phyloP scores from a whole-genome alignment of 2,113 vertebrate genomes.

The Synchiropus splendidus region DNA sequence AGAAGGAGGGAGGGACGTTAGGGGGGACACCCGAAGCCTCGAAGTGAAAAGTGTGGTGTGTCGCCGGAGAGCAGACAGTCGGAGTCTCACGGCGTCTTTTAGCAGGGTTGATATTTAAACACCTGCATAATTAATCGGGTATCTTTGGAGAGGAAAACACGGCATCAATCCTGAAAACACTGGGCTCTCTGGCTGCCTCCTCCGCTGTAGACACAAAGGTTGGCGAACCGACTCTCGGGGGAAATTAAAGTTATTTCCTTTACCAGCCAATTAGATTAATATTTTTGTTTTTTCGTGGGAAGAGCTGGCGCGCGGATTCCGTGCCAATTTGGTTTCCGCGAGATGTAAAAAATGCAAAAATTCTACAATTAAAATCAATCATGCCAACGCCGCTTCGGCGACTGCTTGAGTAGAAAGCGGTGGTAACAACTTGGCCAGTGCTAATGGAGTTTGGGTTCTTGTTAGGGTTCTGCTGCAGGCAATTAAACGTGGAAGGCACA shows the following conservation, averaged over 20 bases:
- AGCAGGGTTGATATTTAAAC: constrained; percentile 46
- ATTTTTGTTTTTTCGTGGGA: constrained; percentile 33
- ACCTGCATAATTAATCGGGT: constrained; percentile 52
- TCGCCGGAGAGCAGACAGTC: constrained; percentile 20
- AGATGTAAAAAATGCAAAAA: too few species aligned
- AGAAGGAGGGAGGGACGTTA: constrained; percentile 16
- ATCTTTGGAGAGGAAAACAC: constrained; percentile 20
- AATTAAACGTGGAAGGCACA: too few species aligned
- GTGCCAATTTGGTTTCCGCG: too few species aligned
- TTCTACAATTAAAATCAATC: too few species aligned
- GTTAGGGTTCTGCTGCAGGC: too few species aligned
- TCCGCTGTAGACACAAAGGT: constrained; percentile 50
- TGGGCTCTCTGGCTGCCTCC: constrained; percentile 38
- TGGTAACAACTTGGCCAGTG: too few species aligned
- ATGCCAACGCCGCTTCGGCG: too few species aligned
- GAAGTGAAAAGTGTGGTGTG: constrained; percentile 11
- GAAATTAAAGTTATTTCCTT: constrained; percentile 62
- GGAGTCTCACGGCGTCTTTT: constrained; percentile 35
- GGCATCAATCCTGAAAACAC: constrained; percentile 28
- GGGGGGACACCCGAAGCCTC: constrained; percentile 14
- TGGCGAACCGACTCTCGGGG: constrained; percentile 46
- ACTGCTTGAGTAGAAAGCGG: too few species aligned
- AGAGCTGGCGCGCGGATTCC: constrained; percentile 14
- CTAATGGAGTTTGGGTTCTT: too few species aligned
- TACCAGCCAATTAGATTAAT: constrained; percentile 58